Evolutionary conservation across 2,113 vertebrate species (phyloP), one percentile per base, ranked within the genome.

Genomic region (Crotalus helleri): DNA sequence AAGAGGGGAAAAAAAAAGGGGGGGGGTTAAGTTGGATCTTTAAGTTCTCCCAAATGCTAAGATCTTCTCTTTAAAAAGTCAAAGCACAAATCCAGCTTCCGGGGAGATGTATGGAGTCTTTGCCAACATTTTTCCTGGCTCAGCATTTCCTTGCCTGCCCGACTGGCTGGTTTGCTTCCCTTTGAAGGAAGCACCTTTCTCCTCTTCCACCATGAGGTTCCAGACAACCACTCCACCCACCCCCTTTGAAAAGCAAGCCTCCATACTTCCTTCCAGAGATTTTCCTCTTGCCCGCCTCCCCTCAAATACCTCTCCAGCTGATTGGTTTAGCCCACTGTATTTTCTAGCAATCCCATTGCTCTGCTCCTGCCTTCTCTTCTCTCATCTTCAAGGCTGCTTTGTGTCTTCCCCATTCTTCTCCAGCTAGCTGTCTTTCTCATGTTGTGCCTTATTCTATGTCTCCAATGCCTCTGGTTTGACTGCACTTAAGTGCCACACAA

Each of bases 101-200:
- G 0, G 85, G 46, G 57, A 90, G 23, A 90, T 46, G 6, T 46
- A 81, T 4, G 39, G 64, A 85, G 15, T 29, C 26, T 10, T 8
- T 11, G 74, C 57, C 74, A 86, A 57, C 92, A 87, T 86, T 90
- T 89, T 87, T 33, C 26, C 74, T 23, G 85, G 51, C n/a, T 92
- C 91, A 88, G 92, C 92, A 85, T 49, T 93, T 81, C 44, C 81
- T 49, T 90, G 46, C 54, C 81, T 51, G 54, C 23, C 49, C 5
- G 44, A 54, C 54, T 59, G 88, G 92, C 44, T 85, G 88, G 55
- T 93, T 90, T 61, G 69, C 55, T 90, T 93, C n/a, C 21, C 88
- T 90, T 86, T 90, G 55, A 86, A 90, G 88, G 88, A 90, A 85
- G 74, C 55, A 23, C 74, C 55, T 90, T 58, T 58, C 51, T n/a